Conservation (phyloP, 2,113 vertebrate species). For the Gallinago jamesoni region DNA sequence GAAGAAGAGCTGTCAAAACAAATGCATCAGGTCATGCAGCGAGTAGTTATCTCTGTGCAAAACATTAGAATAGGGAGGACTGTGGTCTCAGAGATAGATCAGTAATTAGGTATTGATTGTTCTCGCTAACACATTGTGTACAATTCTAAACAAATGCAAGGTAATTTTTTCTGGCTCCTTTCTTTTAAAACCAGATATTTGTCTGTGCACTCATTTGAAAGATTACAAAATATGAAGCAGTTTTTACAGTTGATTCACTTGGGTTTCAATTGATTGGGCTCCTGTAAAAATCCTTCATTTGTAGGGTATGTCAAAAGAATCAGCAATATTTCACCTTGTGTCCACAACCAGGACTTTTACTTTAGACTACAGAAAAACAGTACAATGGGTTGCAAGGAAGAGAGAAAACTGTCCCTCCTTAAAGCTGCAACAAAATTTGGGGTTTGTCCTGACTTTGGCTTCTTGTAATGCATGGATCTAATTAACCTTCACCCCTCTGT, state of each 20-base stretch:
- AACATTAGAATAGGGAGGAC: constrained; percentile 58
- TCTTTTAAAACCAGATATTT: constrained; percentile 62
- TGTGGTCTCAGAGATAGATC: constrained; percentile 53
- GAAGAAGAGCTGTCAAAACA: constrained; percentile 70
- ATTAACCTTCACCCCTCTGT: not conserved
- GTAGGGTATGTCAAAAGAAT: constrained; percentile 19
- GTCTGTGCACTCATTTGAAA: constrained; percentile 59
- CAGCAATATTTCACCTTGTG: not conserved
- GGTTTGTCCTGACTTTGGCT: not conserved
- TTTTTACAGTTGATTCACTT: constrained; percentile 54
- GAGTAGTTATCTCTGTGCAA: constrained; percentile 67
- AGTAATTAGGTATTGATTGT: constrained; percentile 80
- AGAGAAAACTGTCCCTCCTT: not conserved
- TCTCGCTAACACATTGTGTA: constrained; percentile 63
- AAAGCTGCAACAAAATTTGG: not conserved
- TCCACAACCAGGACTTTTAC: not conserved
- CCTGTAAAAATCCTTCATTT: constrained; percentile 19
- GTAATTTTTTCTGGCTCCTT: constrained; percentile 65
- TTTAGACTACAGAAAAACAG: not conserved
- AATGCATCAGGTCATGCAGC: constrained; percentile 55
- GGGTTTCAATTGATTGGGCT: constrained; percentile 32
- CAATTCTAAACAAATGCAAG: constrained; percentile 72
- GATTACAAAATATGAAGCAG: constrained; percentile 60
- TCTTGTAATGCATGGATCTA: not conserved
- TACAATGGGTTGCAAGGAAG: not conserved